These are phyloP conservation scores for Fregetta grallaria DNA, from an alignment of 2,113 vertebrate genomes.

Conservation along the genomic window DNA sequence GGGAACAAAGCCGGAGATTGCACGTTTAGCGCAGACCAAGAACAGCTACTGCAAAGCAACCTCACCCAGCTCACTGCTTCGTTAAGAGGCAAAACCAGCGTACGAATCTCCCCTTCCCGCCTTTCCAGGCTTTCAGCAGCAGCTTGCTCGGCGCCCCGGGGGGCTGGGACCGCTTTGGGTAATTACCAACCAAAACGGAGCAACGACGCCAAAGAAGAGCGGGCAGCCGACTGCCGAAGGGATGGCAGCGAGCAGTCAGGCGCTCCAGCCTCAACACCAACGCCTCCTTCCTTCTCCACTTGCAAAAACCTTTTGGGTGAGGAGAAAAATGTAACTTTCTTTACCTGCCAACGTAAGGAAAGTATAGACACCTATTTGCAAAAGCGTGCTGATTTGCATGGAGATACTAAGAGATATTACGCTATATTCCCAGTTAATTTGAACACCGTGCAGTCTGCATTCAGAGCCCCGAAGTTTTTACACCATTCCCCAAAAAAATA, in stretches of 20 bases:
- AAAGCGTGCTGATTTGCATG: background rate
- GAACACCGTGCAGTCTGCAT: rapidly evolving
- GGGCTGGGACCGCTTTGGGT: too few species aligned
- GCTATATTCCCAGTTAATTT: background rate
- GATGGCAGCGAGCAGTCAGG: background rate
- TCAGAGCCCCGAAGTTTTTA: background rate
- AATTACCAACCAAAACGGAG: background rate
- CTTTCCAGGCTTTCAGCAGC: too few species aligned
- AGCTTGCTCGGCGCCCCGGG: background rate
- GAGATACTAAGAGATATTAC: background rate
- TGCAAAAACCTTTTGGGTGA: background rate
- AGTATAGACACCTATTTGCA: background rate
- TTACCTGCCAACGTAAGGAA: background rate
- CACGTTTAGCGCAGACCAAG: background rate
- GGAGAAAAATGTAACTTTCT: background rate
- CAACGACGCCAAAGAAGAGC: background rate
- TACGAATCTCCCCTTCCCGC: background rate
- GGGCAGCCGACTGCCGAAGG: background rate
- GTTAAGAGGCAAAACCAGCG: rapidly evolving
- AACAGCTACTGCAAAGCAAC: too few species aligned
- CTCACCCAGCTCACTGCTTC: background rate
- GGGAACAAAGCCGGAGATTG: background rate
- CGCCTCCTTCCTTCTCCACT: background rate
- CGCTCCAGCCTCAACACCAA: background rate
- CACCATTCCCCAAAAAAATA: too few species aligned